Conservation (phyloP, 30 jellyfish, hydroid and myxozoan genomes). For the Chrysaora quinquecirrha region DNA sequence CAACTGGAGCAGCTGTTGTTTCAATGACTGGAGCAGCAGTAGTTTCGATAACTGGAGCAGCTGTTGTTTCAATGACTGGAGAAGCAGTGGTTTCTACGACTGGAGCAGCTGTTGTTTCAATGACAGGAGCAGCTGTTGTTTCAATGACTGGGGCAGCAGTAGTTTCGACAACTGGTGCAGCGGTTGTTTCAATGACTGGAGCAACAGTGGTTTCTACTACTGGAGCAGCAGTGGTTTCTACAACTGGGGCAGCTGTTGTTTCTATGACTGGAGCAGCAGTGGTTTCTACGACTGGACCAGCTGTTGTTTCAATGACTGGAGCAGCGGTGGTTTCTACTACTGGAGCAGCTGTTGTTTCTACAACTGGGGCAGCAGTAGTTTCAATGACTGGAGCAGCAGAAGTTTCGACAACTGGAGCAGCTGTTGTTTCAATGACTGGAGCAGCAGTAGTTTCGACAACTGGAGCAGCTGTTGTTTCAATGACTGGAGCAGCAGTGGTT, state of each 20-base stretch:
- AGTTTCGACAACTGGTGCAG: slow-evolving; percentile 45
- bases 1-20: slow-evolving; percentile 48
- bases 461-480: slow-evolving; percentile 12
- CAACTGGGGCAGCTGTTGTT: slow-evolving; percentile 35
- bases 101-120: slow-evolving; percentile 9
- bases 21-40: background rate
- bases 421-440: slow-evolving; percentile 9
- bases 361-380: slow-evolving; percentile 34
- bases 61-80: slow-evolving; percentile 15
- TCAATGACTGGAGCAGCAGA: slow-evolving; percentile 45
- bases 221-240: slow-evolving; percentile 52
- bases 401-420: slow-evolving; percentile 23
- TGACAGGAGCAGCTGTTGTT: slow-evolving; percentile 8
- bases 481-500: slow-evolving; percentile 37
- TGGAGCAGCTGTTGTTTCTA: slow-evolving; percentile 13
- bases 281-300: slow-evolving; percentile 37
- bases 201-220: slow-evolving; percentile 42
- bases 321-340: slow-evolving; percentile 53
- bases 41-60: slow-evolving; percentile 39
- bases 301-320: slow-evolving; percentile 37
- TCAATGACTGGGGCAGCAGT: slow-evolving; percentile 40
- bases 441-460: slow-evolving; percentile 22
- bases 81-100: slow-evolving; percentile 5
- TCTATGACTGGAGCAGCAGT: slow-evolving; percentile 37
- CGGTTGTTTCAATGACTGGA: slow-evolving; percentile 40